phyloP scores from a whole-genome alignment of 2,888 invertebrate genomes.

The Plebejus melissa region DNA sequence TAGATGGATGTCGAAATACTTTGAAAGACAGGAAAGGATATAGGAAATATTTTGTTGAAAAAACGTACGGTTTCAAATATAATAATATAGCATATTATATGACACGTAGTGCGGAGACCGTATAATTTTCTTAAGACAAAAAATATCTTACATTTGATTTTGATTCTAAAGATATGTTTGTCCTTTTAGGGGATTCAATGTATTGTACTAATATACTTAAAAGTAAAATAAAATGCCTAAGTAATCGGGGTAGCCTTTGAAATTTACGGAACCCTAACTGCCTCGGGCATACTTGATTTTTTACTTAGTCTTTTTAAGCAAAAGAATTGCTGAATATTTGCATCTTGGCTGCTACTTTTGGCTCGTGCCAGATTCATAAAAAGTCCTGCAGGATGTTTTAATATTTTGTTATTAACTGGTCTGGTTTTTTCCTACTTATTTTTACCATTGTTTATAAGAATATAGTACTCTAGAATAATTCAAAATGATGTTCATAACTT shows the following conservation, averaged over 20 bases:
- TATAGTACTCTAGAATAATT: too few relatives aligned
- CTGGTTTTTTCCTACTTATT: neutral
- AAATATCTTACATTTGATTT: too few relatives aligned
- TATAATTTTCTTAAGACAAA: too few relatives aligned
- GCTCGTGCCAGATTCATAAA: constrained; percentile 48
- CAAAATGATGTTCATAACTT: too few relatives aligned
- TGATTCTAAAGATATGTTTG: too few relatives aligned
- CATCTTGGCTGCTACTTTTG: constrained; percentile 62
- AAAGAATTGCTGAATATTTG: constrained; percentile 46
- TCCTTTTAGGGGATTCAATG: neutral
- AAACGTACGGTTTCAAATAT: too few relatives aligned
- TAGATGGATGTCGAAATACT: too few relatives aligned
- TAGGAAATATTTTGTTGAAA: too few relatives aligned
- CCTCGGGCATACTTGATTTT: neutral
- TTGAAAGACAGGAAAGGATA: too few relatives aligned
- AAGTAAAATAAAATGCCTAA: neutral
- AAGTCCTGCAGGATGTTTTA: constrained; percentile 41
- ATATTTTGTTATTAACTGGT: constrained; percentile 32
- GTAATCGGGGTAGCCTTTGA: neutral
- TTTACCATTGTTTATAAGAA: neutral
- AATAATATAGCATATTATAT: too few relatives aligned
- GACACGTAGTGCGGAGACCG: too few relatives aligned
- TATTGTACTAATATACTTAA: neutral
- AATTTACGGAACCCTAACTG: neutral
- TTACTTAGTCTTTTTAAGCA: neutral